Evolutionary conservation across 1,140 invertebrate genomes (phyloP), one percentile per base, ranked within the genome.

Genomic region (Zaprionus inermis): DNA sequence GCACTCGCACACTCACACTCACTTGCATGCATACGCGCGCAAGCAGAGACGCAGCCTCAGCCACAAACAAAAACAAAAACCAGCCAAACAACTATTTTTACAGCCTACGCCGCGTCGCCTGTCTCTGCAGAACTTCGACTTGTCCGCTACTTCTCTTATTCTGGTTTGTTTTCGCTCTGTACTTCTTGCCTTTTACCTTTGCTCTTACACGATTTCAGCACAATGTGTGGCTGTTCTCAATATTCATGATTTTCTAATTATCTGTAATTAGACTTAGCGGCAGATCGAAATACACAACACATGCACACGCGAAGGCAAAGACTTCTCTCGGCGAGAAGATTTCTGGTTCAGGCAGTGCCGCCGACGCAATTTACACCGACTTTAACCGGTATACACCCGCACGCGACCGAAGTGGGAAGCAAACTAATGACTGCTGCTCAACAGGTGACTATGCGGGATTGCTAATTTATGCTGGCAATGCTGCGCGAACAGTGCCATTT

Each of bases 51-150:
- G 44, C 44, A 49, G 44, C 44, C 44, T 49, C 44, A 49, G 36
- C 41, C 20, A 73, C 51, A 60, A 55, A 73, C 59, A 66, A 72
- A 60, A 55, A 73, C 59, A 66, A 72, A 72, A 76, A 76, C 73
- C 73, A 72, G 69, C 51, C 67, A 71, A 55, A 65, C 72, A 76
- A 76, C 72, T 76, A 76, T 72, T 76, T 76, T 71, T 76, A 76
- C 68, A 64, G 60, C 68, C 60, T 72, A 65, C 72, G 34, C 67
- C 44, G 20, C 18, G 71, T 57, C 49, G 65, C 32, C 32, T 56
- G 44, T 36, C 16, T 49, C 16, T 72, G 55, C 16, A 72, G 68
- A 76, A 76, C 57, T 73, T 73, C 41, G 11, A 69, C 51, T 69
- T 69, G 57, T 65, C 41, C 41, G 32, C 65, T 56, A 61, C 57